Percentiles rank a stretch among this genome's conserved stretches.
Evolutionary conservation across 2,113 vertebrate genomes (phyloP).

Genomic region (Platichthys stellatus): DNA sequence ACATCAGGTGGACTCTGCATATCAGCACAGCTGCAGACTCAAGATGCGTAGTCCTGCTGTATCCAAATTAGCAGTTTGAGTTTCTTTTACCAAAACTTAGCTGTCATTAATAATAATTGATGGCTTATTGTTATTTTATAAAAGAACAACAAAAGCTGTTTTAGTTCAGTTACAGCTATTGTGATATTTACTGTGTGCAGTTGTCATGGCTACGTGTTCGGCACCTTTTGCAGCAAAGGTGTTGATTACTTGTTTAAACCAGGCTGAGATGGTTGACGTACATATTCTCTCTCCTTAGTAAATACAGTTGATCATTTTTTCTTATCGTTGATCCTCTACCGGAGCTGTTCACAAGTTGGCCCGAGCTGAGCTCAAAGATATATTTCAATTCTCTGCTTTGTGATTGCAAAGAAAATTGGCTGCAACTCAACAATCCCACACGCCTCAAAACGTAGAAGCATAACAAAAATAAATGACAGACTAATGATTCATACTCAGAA

Average conservation of each 20-base stretch:
- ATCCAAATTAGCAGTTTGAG: neutral
- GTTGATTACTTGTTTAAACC: neutral
- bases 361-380: too few relatives aligned
- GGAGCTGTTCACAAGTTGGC: neutral
- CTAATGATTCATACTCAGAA: too few relatives aligned
- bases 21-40: conserved; percentile 16
- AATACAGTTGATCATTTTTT: too few relatives aligned
- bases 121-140: too few relatives aligned
- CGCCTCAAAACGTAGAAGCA: neutral
- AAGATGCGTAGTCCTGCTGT: neutral
- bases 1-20: conserved; percentile 33
- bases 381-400: too few relatives aligned
- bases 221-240: neutral
- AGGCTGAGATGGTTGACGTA: too few relatives aligned
- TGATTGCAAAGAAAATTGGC: neutral
- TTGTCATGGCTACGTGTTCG: neutral
- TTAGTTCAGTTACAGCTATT: too few relatives aligned
- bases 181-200: too few relatives aligned
- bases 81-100: neutral
- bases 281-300: too few relatives aligned
- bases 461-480: neutral
- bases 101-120: neutral
- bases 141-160: too few relatives aligned
- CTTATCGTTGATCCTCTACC: neutral
- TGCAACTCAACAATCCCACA: too few relatives aligned